Base-by-base conservation (phyloP, 2,797 vertebrate genomes). In the Aphelocoma californica region DNA sequence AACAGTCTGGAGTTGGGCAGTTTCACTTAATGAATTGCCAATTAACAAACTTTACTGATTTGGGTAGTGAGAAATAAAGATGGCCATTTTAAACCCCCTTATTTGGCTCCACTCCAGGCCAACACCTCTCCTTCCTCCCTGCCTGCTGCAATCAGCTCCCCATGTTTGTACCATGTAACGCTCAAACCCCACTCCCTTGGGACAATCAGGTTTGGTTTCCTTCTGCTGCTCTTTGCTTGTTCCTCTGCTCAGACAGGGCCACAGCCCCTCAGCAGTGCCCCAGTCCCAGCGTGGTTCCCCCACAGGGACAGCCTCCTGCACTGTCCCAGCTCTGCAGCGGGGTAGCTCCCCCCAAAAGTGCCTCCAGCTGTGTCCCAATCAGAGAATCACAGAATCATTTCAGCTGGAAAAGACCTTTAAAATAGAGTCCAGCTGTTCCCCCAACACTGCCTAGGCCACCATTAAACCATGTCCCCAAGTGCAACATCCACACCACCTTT, bases 121-220 rank as follows among this genome's bases (percentile, higher is more conserved):
- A 32, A 20, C 58, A 48, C 25, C 16, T 66, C 34, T 71, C 48
- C 29, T 60, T 75, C 40, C 31, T 54, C 50, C 23, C 12, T 38
- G 53, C 36, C 51, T 36, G 4, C 25, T 40, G 4, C n/a, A 3
- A 10, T 15, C 62, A 54, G 47, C 18, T 79, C 40, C 40, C 24
- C 0, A 0, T 20, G 18, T 69, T 53, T 79, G 14, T 1, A 4
- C 32, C 47, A 36, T 0, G 0, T 71, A 38, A 29, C 6, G 2
- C 9, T 42, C 21, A n/a, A 31, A 10, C 36, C 18, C 34, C 18
- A 5, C 4, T 31, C 54, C n/a, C 21, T 12, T 14, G n/a, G n/a
- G 2, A 69, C 14, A 14, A 23, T 50, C 42, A 15, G 29, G 6
- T 64, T 25, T 25, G 17, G 31, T 44, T 81, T 58, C 40, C 53